Evolutionary conservation across 1,140 invertebrate species (phyloP).

Genomic region (Schlechtendalia chinensis): DNA sequence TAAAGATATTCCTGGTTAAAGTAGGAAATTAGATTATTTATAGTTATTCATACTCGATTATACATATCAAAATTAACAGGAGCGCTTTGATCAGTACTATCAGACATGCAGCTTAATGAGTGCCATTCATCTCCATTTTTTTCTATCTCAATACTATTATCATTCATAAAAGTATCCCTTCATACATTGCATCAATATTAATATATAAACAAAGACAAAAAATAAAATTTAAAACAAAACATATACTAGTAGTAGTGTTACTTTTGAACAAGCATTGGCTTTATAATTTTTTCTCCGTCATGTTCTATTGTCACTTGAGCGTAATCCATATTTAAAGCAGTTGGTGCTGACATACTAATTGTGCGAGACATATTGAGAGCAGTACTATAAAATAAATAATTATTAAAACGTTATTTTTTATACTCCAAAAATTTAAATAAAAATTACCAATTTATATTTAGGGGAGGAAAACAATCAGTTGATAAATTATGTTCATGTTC

Average conservation of each 20-base stretch:
- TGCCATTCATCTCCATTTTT: constrained; percentile 52
- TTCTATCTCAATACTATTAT: constrained; percentile 38
- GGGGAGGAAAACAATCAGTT: constrained; percentile 36
- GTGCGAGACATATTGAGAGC: constrained; percentile 69
- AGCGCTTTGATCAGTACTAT: constrained; percentile 70
- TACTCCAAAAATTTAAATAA: neutral
- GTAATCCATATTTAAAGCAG: constrained; percentile 76
- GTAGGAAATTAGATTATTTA: neutral
- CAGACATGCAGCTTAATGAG: constrained; percentile 50
- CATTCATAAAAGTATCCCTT: constrained; percentile 39
- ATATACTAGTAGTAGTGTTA: neutral
- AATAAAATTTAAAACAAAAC: neutral
- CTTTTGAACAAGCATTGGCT: constrained; percentile 48
- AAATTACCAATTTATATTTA: constrained; percentile 47
- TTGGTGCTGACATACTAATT: constrained; percentile 79
- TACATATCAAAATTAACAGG: constrained; percentile 88
- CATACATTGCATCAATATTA: neutral
- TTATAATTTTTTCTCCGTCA: constrained; percentile 46
- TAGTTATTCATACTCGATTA: constrained; percentile 69
- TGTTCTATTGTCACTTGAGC: constrained; percentile 43
- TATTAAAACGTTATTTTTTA: neutral
- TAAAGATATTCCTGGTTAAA: constrained; percentile 52
- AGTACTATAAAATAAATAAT: constrained; percentile 55
- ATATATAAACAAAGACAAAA: neutral
- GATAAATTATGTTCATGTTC: constrained; percentile 45